Percentiles rank a stretch among this genome's conserved stretches.
These are phyloP conservation scores for Anthonomus grandis DNA, from an alignment of 1,140 invertebrate species.

Conservation along the genomic window DNA sequence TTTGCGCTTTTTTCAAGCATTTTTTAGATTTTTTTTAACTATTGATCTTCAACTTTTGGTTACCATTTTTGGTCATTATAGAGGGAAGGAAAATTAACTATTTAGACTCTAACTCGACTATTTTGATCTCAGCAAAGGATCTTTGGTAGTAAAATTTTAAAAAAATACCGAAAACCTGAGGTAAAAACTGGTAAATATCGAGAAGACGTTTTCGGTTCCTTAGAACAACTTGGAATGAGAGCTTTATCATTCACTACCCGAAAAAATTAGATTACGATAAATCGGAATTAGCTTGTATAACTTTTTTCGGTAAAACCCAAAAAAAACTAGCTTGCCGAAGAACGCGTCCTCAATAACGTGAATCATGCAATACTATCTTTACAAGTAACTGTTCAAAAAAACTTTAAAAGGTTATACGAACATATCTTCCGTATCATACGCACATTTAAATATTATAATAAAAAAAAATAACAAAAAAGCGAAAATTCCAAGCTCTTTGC, in stretches of 20 bases:
- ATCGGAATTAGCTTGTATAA: no score
- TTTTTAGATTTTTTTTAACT: no score
- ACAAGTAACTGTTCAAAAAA: no score
- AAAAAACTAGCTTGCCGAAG: conserved; percentile 7
- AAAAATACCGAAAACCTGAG: conserved; percentile 12
- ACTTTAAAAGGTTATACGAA: conserved; percentile 4
- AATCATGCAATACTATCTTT: neutral
- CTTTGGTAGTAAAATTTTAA: conserved; percentile 8
- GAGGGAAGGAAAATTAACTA: no score
- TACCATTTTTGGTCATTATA: no score
- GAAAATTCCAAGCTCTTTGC: conserved; percentile 10
- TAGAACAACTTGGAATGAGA: no score
- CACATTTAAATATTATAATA: neutral
- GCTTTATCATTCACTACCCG: no score
- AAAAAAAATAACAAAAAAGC: conserved; percentile 18
- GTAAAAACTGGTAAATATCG: conserved; percentile 10
- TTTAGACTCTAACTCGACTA: no score
- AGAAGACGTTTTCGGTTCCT: conserved; percentile 12
- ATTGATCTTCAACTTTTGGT: no score
- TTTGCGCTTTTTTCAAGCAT: no score
- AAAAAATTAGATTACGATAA: no score
- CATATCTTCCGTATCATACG: conserved; percentile 7
- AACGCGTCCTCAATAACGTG: conserved; percentile 2
- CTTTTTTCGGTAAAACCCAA: conserved; percentile 5
- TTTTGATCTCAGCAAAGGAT: no score